Evolutionary conservation across 2,797 vertebrate genomes (phyloP).

Genomic region (Gallinago nigripennis): DNA sequence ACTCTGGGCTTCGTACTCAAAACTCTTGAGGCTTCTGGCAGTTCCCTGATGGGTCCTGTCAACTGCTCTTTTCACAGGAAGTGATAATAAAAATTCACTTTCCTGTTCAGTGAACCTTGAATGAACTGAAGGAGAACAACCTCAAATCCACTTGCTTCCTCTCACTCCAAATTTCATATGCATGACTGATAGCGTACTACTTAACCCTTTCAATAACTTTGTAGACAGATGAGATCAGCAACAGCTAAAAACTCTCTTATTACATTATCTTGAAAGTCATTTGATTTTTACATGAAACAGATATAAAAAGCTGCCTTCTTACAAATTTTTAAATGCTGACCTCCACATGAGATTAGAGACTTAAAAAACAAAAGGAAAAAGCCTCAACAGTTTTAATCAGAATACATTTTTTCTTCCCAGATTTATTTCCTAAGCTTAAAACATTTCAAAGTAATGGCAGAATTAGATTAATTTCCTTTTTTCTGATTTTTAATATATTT

Average conservation of each 20-base stretch:
- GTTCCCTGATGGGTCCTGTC: slow-evolving; percentile 65
- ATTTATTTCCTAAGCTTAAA: not conserved
- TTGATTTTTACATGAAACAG: not conserved
- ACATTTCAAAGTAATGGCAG: not conserved
- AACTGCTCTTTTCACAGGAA: slow-evolving; percentile 66
- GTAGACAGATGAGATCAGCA: not conserved
- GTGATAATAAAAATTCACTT: slow-evolving; percentile 69
- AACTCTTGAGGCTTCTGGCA: slow-evolving; percentile 64
- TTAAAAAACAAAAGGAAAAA: not conserved
- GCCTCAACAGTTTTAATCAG: not conserved
- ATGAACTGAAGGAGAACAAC: slow-evolving; percentile 53
- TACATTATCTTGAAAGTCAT: not conserved
- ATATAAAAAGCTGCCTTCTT: not conserved
- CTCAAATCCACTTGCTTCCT: slow-evolving; percentile 43
- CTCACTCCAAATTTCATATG: slow-evolving; percentile 54
- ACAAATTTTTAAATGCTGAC: not conserved
- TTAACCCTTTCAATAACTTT: slow-evolving; percentile 40
- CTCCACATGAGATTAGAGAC: not conserved
- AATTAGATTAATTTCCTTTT: not conserved
- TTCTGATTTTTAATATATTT: not conserved
- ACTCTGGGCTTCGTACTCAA: slow-evolving; percentile 24
- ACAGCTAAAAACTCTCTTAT: not conserved
- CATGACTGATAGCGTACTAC: not conserved
- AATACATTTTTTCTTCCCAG: not conserved
- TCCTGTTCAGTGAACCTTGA: slow-evolving; percentile 64